phyloP scores from a whole-genome alignment of 2,113 vertebrate genomes.

The Laterallus jamaicensis region DNA sequence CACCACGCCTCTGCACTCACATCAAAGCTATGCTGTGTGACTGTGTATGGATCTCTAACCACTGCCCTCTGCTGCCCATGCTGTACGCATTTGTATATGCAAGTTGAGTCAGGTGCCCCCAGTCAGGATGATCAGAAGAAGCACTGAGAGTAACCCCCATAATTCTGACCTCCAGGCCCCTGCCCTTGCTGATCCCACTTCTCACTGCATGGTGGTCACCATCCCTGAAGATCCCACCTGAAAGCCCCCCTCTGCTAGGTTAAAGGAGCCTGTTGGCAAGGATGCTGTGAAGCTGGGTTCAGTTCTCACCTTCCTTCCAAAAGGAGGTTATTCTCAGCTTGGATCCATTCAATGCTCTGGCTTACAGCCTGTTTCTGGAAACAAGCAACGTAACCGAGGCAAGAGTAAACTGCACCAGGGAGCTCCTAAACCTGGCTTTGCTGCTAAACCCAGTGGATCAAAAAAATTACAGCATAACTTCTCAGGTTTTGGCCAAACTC shows the following conservation, averaged over 20 bases:
- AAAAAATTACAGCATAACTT: background rate
- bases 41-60: accelerated
- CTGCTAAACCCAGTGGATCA: background rate
- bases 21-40: background rate
- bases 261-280: background rate
- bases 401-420: background rate
- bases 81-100: background rate
- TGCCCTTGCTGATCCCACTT: background rate
- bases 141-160: background rate
- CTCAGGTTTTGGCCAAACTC: background rate
- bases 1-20: background rate
- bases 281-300: background rate
- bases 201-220: background rate
- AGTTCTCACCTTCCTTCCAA: background rate
- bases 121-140: background rate
- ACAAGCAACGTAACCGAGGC: background rate
- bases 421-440: background rate
- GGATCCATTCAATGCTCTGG: background rate
- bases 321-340: background rate
- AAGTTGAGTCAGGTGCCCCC: background rate
- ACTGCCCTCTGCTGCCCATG: background rate
- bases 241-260: background rate
- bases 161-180: background rate
- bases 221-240: background rate
- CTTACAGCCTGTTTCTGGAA: background rate